Percentiles rank a stretch among this genome's conserved stretches.
Conservation (phyloP, 2,888 invertebrate species). For the Hemistola chrysoprasaria region DNA sequence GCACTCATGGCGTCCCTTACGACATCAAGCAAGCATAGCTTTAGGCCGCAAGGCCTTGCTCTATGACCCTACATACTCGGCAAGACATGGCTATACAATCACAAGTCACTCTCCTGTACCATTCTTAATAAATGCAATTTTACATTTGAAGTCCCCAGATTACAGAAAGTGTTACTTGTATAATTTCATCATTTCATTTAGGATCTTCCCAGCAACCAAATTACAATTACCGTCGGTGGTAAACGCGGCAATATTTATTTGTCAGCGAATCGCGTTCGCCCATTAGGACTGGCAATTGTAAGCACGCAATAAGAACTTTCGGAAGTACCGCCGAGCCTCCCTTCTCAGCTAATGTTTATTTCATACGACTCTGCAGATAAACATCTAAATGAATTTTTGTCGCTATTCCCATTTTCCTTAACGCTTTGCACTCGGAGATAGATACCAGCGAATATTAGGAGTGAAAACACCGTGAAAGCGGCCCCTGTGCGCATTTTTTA, state of each 20-base stretch:
- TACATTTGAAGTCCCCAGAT: background rate
- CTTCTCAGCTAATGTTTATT: slow-evolving; percentile 11
- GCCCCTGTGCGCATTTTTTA: no score
- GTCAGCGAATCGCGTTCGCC: slow-evolving; percentile 70
- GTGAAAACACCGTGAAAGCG: no score
- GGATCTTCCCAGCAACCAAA: slow-evolving; percentile 34
- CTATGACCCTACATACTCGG: no score
- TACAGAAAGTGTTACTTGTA: background rate
- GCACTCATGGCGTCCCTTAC: no score
- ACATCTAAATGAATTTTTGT: slow-evolving; percentile 11
- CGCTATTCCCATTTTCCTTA: slow-evolving; percentile 1
- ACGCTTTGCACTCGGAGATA: no score
- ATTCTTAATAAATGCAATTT: slow-evolving; percentile 8
- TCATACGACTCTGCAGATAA: slow-evolving; percentile 15
- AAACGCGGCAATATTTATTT: slow-evolving; percentile 71
- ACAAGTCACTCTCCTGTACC: slow-evolving; percentile 8
- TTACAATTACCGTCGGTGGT: slow-evolving; percentile 58
- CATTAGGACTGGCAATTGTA: slow-evolving; percentile 65
- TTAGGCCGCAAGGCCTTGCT: no score
- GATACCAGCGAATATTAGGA: no score
- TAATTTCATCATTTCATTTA: slow-evolving; percentile 3
- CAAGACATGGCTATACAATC: slow-evolving; percentile 48
- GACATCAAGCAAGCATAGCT: no score
- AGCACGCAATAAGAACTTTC: slow-evolving; percentile 40
- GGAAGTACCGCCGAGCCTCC: slow-evolving; percentile 7